A percentile compares a stretch with the other conserved stretches of the same genome.
These are phyloP conservation scores for Pardosa pseudoannulata DNA, from an alignment of 2,888 invertebrate genomes.

Conservation along the genomic window DNA sequence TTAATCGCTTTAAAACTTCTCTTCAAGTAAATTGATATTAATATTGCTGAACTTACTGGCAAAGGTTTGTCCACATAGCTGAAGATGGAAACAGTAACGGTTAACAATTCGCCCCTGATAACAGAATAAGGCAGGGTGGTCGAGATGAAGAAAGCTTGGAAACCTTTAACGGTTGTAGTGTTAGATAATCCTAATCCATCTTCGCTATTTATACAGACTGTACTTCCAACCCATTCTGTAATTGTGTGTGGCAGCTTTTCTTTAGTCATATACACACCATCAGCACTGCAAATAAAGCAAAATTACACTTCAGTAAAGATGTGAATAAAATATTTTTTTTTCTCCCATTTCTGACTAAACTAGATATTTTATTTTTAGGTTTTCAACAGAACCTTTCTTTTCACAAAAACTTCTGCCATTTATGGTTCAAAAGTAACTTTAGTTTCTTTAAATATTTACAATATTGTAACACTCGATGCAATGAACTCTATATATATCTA, in stretches of 20 bases:
- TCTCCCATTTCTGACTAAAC: no score
- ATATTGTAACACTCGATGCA: no score
- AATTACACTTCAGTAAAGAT: no score
- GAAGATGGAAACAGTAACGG: slow-evolving; percentile 77
- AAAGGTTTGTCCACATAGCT: slow-evolving; percentile 77
- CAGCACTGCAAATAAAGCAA: slow-evolving; percentile 21
- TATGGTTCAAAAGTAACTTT: no score
- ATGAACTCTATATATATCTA: no score
- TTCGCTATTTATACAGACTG: slow-evolving; percentile 76
- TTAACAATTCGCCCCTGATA: slow-evolving; percentile 76
- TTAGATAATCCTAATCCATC: slow-evolving; percentile 77
- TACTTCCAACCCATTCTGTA: slow-evolving; percentile 78
- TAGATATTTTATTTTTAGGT: no score
- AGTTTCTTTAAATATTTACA: no score
- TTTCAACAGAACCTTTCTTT: no score
- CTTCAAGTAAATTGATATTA: no score
- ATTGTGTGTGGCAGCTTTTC: slow-evolving; percentile 77
- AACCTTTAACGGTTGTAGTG: slow-evolving; percentile 76
- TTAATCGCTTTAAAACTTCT: no score
- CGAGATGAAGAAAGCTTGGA: slow-evolving; percentile 78
- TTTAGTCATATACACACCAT: slow-evolving; percentile 49
- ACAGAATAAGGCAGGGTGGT: slow-evolving; percentile 78
- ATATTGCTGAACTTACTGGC: slow-evolving; percentile 76
- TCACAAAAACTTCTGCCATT: no score
- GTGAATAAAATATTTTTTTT: no score